Evolutionary conservation across 2,797 vertebrate species (phyloP), one percentile per base, ranked within the genome.

Genomic region (Sternarchorhynchus goeldii): DNA sequence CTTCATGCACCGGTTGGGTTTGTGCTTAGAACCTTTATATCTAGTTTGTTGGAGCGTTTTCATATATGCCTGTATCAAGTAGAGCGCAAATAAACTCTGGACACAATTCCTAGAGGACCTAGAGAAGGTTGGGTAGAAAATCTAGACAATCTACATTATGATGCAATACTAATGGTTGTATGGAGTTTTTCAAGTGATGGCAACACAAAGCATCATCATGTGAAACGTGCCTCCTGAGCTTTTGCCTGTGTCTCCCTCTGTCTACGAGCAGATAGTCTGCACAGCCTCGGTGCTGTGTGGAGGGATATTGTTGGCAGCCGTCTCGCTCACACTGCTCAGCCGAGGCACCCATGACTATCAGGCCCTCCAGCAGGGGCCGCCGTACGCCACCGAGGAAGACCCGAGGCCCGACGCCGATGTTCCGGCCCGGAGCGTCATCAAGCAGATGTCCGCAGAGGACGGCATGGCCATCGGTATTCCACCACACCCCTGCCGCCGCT

Each of bases 251-350:
- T 2, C n/a, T 55, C 0, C 80, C 20, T 78, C 7, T 76, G 2
- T 81, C 64, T 77, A 90, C 73, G 32, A 78, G 10, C 76, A 99
- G 98, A 92, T 98, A 77, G 94, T 96, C 82, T 93, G 92, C 90
- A 96, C 95, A 5, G 91, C 93, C 2, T 89, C 94, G 21, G 86
- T 95, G n/a, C 89, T 95, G 16, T 88, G 90, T 73, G 65, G 95
- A 84, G 95, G 95, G 81, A 94, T 98, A 45, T 69, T 93, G 77
- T 85, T 96, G 55, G 94, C 92, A 2, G 94, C 96, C 1, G 45
- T 94, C 50, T 96, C 93, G 29, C 90, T 99, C 36, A 92, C 96
- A 88, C 93, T 93, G 81, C 95, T 99, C 90, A 96, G 96, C 85
- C 93, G 94, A 87, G 94, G 83, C 75, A 93, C 91, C 73, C 94